Evolutionary conservation across 2,113 vertebrate species (phyloP).

Genomic region (Scalopus aquaticus): DNA sequence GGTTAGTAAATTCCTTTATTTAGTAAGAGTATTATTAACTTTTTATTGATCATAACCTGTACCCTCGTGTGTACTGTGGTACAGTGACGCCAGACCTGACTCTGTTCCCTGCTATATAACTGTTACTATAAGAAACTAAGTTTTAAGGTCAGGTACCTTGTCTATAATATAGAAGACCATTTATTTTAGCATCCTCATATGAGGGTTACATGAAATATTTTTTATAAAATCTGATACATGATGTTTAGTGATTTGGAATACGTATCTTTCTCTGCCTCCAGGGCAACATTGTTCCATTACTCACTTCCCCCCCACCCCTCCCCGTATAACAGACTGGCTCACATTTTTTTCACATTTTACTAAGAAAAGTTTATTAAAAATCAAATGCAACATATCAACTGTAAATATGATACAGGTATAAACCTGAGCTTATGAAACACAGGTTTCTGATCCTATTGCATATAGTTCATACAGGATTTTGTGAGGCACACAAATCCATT

Average conservation of each 20-base stretch:
- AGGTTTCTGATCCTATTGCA: not conserved
- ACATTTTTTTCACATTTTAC: slow-evolving; percentile 30
- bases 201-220: not conserved
- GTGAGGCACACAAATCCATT: not conserved
- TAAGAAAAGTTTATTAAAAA: slow-evolving; percentile 44
- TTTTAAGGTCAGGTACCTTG: not conserved
- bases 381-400: not conserved
- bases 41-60: slow-evolving; percentile 26
- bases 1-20: not conserved
- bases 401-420: not conserved
- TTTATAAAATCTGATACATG: not conserved
- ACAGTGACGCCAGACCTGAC: not conserved
- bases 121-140: not conserved
- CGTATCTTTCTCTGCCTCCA: not conserved
- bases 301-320: not conserved
- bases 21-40: not conserved
- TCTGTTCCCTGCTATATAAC: not conserved
- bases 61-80: not conserved
- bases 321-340: not conserved
- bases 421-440: not conserved
- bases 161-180: not conserved
- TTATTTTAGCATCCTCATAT: not conserved
- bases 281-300: not conserved
- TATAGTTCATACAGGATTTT: not conserved
- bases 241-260: not conserved